These are phyloP conservation scores for Pseudorasbora parva DNA, from an alignment of 2,113 vertebrate species.

Conservation along the genomic window DNA sequence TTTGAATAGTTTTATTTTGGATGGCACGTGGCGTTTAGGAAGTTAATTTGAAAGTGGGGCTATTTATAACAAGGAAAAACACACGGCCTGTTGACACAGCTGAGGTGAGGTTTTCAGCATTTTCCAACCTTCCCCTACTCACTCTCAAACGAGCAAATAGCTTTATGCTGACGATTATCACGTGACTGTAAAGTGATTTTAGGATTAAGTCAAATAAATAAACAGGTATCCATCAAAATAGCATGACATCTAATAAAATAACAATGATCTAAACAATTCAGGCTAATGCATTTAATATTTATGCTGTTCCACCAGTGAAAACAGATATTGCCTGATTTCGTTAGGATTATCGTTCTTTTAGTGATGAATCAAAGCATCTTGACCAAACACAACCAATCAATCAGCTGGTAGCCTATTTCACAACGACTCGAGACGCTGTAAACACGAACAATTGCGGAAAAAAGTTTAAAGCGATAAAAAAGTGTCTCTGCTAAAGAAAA, in stretches of 20 bases:
- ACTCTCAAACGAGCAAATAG: slow-evolving; percentile 28
- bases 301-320: background rate
- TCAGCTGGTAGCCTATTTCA: background rate
- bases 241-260: background rate
- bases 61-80: slow-evolving; percentile 45
- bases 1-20: slow-evolving; percentile 21
- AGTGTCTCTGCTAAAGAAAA: background rate
- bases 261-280: background rate
- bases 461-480: background rate
- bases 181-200: slow-evolving; percentile 15
- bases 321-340: background rate
- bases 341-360: background rate
- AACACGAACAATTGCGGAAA: background rate
- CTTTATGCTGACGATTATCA: slow-evolving; percentile 6
- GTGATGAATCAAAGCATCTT: background rate
- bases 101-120: slow-evolving; percentile 52
- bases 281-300: background rate
- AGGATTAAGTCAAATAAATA: slow-evolving; percentile 8
- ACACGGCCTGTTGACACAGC: slow-evolving; percentile 52
- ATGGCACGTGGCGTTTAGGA: slow-evolving; percentile 26
- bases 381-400: background rate
- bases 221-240: slow-evolving; percentile 2
- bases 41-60: slow-evolving; percentile 40
- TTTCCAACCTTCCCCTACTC: slow-evolving; percentile 32
- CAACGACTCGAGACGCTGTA: background rate